Evolutionary conservation across 2,888 invertebrate genomes (phyloP), one percentile per base, ranked within the genome.

Genomic region (Drosophila nigritarsus): DNA sequence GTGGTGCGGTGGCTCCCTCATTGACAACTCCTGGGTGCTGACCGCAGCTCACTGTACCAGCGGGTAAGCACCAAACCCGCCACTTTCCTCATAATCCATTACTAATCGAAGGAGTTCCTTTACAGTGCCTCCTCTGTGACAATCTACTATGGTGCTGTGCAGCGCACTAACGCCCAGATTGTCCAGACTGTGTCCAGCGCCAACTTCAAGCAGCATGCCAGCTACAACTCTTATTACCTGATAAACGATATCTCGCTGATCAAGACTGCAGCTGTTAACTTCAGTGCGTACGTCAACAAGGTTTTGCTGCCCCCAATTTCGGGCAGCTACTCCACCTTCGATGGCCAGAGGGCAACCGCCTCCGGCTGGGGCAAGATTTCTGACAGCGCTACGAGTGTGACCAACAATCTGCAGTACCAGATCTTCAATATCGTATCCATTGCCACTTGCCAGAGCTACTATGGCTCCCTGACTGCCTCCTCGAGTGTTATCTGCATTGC

Each of bases 331-430:
- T 83, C 89, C 15, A 88, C 72, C 48, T 93, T 92, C 60, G 82
- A 83, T n/a, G 91, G 91, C 13, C 67, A 83, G 5, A 40, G 42
- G 2, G 93, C 91, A 13, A 77, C 90, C 24, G 93, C 93, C 38
- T 93, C 93, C 65, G 94, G 94, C 30, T 94, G 94, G 94, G 94
- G 94, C 56, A 91, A 86, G 66, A 78, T 32, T 56, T 87, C 86
- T 3, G 92, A 92, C 40, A 29, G 61, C 3, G 75, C 72, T n/a
- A 20, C 71, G 42, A 13, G 54, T 55, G 87, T 88, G 27, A 64
- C 86, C 58, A 75, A 70, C n/a, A 90, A 88, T 3, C 88, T 94
- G 42, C 90, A 93, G 65, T 91, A 86, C 63, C 90, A 90, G 0
- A 30, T 48, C 9, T 78, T 92, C 36, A 75, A 89, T 0, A 83